Conservation (phyloP, 2,113 vertebrate species). For the Sakesphorus luctuosus region DNA sequence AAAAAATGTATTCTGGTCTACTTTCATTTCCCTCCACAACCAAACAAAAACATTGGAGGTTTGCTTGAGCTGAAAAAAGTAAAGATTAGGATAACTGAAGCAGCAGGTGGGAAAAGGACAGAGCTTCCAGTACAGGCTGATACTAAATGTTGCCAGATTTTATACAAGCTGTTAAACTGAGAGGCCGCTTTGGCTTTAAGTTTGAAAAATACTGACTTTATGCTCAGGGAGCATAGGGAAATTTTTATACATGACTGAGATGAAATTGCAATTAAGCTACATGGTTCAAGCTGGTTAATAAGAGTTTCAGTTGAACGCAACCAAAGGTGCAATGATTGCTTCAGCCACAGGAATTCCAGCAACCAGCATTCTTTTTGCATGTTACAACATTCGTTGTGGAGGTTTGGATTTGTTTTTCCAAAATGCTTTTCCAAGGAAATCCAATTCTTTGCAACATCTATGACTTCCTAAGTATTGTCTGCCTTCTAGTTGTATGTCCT, state of each 20-base stretch:
- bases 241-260: background rate
- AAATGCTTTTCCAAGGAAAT: background rate
- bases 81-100: background rate
- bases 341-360: background rate
- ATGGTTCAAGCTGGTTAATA: background rate
- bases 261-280: background rate
- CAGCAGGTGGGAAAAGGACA: background rate
- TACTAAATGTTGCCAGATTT: background rate
- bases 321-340: background rate
- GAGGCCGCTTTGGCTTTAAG: background rate
- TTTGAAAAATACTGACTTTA: background rate
- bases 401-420: background rate
- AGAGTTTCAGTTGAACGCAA: background rate
- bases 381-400: background rate
- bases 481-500: background rate
- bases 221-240: background rate
- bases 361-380: background rate
- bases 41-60: background rate
- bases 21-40: background rate
- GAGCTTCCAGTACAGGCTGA: background rate
- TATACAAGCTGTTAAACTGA: background rate
- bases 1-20: background rate
- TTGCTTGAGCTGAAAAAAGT: background rate
- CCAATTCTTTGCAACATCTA: background rate
- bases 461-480: background rate